These are phyloP conservation scores for Cotesia typhae DNA, from an alignment of 1,140 invertebrate species.

Conservation along the genomic window DNA sequence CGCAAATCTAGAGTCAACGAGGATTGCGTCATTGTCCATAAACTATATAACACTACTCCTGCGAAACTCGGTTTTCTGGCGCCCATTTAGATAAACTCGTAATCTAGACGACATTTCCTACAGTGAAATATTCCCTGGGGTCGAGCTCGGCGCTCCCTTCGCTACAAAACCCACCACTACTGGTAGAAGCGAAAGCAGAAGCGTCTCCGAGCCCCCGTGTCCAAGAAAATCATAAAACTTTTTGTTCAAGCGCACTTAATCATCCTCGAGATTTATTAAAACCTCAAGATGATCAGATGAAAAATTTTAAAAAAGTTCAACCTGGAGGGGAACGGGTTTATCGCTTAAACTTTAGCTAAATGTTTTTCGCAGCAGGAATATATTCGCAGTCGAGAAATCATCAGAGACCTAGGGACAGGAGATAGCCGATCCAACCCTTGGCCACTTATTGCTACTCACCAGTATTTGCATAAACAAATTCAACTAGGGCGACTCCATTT, in stretches of 20 bases:
- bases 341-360: no score
- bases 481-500: constrained; percentile 46
- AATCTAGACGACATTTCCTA: constrained; percentile 60
- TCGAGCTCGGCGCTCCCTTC: constrained; percentile 9
- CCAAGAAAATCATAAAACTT: constrained; percentile 24
- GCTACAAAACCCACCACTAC: not conserved
- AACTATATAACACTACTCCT: constrained; percentile 52
- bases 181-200: not conserved
- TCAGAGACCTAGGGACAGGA: constrained; percentile 27
- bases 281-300: constrained; percentile 19
- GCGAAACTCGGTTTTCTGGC: constrained; percentile 51
- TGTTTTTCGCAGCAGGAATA: constrained; percentile 8
- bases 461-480: constrained; percentile 63
- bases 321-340: no score
- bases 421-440: constrained; percentile 38
- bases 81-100: constrained; percentile 64
- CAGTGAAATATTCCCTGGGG: constrained; percentile 56
- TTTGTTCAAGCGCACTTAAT: constrained; percentile 11
- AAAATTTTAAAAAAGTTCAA: not conserved
- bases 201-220: not conserved
- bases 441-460: constrained; percentile 50
- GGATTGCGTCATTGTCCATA: constrained; percentile 42
- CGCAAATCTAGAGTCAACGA: no score
- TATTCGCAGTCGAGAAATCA: not conserved
- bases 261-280: constrained; percentile 7